Evolutionary conservation across 2,113 vertebrate genomes (phyloP).

Genomic region (Pseudopipra pipra): DNA sequence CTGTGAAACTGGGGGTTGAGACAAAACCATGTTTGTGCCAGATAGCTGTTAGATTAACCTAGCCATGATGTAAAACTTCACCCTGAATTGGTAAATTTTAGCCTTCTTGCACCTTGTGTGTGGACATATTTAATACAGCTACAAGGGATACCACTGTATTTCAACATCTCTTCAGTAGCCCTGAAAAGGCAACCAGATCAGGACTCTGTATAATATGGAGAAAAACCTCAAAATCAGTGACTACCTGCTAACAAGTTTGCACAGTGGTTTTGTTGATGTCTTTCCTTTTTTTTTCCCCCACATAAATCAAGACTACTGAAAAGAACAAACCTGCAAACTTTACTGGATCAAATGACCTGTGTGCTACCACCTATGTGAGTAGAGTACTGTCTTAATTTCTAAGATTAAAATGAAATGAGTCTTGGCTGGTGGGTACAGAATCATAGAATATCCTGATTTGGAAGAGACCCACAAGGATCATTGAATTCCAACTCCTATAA

Average conservation of each 20-base stretch:
- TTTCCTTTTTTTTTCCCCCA: background rate
- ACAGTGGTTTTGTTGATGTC: background rate
- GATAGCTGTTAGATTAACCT: background rate
- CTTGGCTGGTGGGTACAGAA: background rate
- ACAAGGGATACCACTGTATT: background rate
- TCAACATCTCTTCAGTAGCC: background rate
- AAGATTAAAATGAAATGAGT: background rate
- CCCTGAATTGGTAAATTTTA: background rate
- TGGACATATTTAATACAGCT: background rate
- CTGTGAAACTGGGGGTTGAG: background rate
- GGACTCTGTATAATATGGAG: background rate
- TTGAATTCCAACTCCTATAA: background rate
- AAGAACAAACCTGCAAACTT: background rate
- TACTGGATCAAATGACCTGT: background rate
- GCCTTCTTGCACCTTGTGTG: background rate
- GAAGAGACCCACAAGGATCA: background rate
- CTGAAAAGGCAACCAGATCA: background rate
- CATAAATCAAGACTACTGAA: background rate
- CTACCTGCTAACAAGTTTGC: background rate
- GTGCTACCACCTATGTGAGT: constrained; percentile 6
- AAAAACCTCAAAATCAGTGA: background rate
- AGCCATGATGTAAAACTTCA: background rate
- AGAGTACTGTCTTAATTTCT: background rate
- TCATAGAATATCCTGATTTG: background rate
- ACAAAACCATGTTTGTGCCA: background rate